Evolutionary conservation across 2,888 invertebrate genomes (phyloP).

Genomic region (Germaria angustata): DNA sequence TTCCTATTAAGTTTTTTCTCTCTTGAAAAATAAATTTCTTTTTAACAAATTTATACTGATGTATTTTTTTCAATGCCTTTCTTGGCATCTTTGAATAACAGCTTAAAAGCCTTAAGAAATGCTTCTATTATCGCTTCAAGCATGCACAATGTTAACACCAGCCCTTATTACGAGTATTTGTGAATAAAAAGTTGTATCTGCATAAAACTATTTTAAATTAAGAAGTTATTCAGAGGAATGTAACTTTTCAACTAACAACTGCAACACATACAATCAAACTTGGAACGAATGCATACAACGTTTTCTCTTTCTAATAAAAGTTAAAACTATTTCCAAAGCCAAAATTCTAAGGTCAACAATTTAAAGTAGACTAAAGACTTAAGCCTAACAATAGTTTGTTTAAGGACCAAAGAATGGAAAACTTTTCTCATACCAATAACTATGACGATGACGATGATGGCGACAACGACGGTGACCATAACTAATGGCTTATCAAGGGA

Average conservation of each 20-base stretch:
- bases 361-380: conserved; percentile 56
- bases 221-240: conserved; percentile 50
- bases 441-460: not conserved
- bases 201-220: conserved; percentile 65
- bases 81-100: conserved; percentile 14
- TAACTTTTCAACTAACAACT: conserved; percentile 18
- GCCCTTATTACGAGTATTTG: not conserved
- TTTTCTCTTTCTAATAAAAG: conserved; percentile 11
- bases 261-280: not conserved
- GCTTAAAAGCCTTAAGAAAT: conserved; percentile 24
- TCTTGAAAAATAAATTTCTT: not conserved
- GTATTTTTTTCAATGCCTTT: not conserved
- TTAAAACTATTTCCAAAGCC: conserved; percentile 60
- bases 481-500: conserved; percentile 10
- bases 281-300: not conserved
- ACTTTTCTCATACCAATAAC: conserved; percentile 18
- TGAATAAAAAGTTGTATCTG: conserved; percentile 47
- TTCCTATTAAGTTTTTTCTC: not conserved
- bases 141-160: conserved; percentile 31
- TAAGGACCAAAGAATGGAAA: conserved; percentile 25
- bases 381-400: conserved; percentile 38
- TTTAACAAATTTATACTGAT: not conserved
- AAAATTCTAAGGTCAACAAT: conserved; percentile 64
- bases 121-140: conserved; percentile 29
- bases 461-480: not conserved